Evolutionary conservation across 2,797 vertebrate genomes (phyloP).

Genomic region (Nannoperca obscura): DNA sequence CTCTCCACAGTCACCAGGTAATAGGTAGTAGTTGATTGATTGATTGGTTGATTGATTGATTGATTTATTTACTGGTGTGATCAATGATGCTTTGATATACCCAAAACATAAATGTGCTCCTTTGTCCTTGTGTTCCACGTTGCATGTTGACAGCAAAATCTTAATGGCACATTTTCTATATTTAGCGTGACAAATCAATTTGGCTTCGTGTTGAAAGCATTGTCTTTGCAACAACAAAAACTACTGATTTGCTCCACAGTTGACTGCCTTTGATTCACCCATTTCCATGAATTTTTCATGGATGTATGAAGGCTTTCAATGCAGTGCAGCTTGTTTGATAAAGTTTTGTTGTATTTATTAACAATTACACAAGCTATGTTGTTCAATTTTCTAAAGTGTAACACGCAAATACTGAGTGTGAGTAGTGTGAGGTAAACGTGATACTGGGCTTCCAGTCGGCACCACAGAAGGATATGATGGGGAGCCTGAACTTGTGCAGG

Average conservation of each 20-base stretch:
- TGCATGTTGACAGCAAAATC: not conserved
- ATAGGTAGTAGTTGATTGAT: not conserved
- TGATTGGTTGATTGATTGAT: too few species aligned
- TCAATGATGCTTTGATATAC: constrained; percentile 42
- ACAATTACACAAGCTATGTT: not conserved
- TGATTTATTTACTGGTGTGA: not conserved
- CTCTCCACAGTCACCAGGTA: not conserved
- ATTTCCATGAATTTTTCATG: constrained; percentile 8
- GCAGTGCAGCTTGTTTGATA: not conserved
- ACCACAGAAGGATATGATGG: not conserved
- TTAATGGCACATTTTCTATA: constrained; percentile 2
- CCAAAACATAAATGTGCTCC: constrained; percentile 14
- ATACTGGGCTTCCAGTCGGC: not conserved
- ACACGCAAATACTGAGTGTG: not conserved
- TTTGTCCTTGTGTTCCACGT: not conserved
- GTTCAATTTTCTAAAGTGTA: not conserved
- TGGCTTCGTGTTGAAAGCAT: constrained; percentile 29
- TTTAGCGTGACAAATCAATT: constrained; percentile 17
- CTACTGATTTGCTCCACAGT: constrained; percentile 8
- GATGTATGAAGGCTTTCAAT: constrained; percentile 4
- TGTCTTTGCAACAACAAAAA: constrained; percentile 24
- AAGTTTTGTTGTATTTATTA: not conserved
- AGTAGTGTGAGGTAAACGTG: not conserved
- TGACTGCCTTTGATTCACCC: constrained; percentile 11
- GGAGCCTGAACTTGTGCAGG: not conserved